phyloP scores from a whole-genome alignment of 2,888 invertebrate species.

The Entomobrya proxima region DNA sequence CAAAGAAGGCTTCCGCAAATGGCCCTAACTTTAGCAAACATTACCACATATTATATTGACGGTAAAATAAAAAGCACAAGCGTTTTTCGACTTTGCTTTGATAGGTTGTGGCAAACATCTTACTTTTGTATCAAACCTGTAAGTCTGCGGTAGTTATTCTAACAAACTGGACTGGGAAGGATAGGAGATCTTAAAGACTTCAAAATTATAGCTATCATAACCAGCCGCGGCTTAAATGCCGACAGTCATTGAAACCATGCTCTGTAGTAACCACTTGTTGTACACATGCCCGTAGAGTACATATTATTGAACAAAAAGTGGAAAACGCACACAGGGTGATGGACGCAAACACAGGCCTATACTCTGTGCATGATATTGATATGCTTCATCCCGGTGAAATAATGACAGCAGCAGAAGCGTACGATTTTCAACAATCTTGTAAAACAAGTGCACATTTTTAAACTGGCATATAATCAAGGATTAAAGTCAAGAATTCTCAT shows the following conservation, averaged over 20 bases:
- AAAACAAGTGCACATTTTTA: conserved; percentile 62
- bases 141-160: conserved; percentile 11
- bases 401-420: conserved; percentile 4
- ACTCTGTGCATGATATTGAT: neutral
- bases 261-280: conserved; percentile 27
- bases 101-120: too few relatives aligned
- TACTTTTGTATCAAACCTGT: conserved; percentile 34
- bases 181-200: neutral
- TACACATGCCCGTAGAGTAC: neutral
- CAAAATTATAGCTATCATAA: neutral
- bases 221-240: conserved; percentile 29
- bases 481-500: conserved; percentile 65
- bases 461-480: conserved; percentile 63
- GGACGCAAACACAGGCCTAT: neutral
- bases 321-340: neutral
- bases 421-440: conserved; percentile 65
- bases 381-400: conserved; percentile 3
- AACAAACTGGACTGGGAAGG: conserved; percentile 20
- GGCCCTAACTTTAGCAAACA: too few relatives aligned
- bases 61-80: too few relatives aligned
- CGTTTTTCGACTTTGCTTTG: too few relatives aligned
- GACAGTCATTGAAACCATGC: conserved; percentile 43
- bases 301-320: conserved; percentile 18
- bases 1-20: too few relatives aligned
- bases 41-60: too few relatives aligned